Base-by-base conservation (phyloP, 1,140 invertebrate species). In the Daktulosphaira vitifoliae region DNA sequence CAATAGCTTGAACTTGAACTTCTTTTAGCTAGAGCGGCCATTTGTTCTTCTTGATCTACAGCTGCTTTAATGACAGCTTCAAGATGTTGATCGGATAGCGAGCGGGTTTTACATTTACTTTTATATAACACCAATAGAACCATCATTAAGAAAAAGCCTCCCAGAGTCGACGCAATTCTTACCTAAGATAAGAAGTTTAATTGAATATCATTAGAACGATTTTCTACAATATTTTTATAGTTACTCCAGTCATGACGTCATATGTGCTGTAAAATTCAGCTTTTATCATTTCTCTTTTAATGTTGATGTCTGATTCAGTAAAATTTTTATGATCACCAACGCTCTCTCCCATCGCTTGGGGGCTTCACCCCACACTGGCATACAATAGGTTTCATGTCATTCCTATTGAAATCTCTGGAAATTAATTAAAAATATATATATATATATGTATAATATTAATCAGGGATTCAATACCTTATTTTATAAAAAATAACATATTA, bases 111-210 rank as follows among this genome's bases (percentile, higher is more conserved):
- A 70, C 80, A 81, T 71, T 79, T 80, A 74, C 86, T 90, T 75
- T 93, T 93, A 78, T 90, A 92, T 42, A 92, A 80, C 65, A 93
- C 85, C 67, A 90, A 79, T 71, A 92, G 82, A 13, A 90, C 87
- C 84, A 92, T 91, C 68, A 92, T 76, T 37, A 86, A 82, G 76
- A 92, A 93, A 74, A 93, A 90, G 67, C 88, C 87, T 69, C 89
- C 88, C 29, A 93, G 79, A 4, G 90, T 91, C 67, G 87, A 87
- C 51, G 90, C 90, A 73, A 92, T 93, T 44, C 90, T 81, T 65
- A 89, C 70, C 71, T 72, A 64, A 39, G 66, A 53, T 67, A 46
- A 37, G 6, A 29, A 46, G n/a, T n/a, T n/a, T n/a, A 4, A 39
- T 23, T 33, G 29, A 33, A 11, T 11, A 33, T 11, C 5, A 6